These are phyloP conservation scores for Noturus placidus DNA, from an alignment of 2,113 vertebrate genomes.

Conservation along the genomic window DNA sequence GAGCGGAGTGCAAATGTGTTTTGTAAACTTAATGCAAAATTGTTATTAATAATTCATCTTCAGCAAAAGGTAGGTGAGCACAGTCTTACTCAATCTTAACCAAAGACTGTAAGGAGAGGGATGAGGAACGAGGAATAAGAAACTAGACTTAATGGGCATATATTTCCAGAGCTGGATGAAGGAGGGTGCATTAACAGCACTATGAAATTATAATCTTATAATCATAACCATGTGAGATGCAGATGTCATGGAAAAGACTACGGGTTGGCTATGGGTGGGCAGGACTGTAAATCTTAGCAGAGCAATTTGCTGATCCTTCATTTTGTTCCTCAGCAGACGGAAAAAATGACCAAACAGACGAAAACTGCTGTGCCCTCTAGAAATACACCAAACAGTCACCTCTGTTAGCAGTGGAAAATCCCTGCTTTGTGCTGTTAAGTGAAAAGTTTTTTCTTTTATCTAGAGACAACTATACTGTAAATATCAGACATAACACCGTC, in stretches of 20 bases:
- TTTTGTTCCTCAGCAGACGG: slow-evolving; percentile 39
- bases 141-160: background rate
- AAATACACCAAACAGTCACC: slow-evolving; percentile 1
- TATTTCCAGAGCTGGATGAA: slow-evolving; percentile 29
- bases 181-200: slow-evolving; percentile 30
- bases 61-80: background rate
- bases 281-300: slow-evolving; percentile 31
- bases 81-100: background rate
- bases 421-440: background rate
- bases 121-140: slow-evolving; percentile 22
- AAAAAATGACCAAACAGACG: slow-evolving; percentile 56
- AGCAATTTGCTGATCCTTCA: slow-evolving; percentile 21
- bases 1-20: background rate
- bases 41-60: background rate
- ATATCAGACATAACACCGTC: slow-evolving; percentile 20
- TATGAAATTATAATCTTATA: slow-evolving; percentile 45
- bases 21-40: background rate
- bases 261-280: background rate
- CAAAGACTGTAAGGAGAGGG: background rate
- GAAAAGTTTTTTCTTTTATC: background rate
- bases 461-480: background rate
- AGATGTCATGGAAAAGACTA: slow-evolving; percentile 36
- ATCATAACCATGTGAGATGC: slow-evolving; percentile 30
- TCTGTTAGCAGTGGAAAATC: background rate
- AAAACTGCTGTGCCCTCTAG: slow-evolving; percentile 24